Percentiles rank a stretch among this genome's conserved stretches.
Conservation (phyloP, 2,888 invertebrate species). For the Hypolimnas misippus region DNA sequence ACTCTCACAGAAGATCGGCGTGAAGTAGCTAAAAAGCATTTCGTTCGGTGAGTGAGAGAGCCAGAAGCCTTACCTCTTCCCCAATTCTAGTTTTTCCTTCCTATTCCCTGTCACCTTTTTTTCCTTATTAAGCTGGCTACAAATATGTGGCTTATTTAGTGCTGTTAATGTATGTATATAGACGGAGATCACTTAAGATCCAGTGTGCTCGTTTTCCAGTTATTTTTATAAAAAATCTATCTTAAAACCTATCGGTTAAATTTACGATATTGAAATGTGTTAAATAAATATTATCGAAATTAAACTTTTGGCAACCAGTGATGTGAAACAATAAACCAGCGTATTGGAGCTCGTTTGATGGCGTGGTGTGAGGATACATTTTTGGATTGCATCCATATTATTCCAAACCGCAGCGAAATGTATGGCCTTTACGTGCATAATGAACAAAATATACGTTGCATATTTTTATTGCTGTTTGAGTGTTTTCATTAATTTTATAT, state of each 20-base stretch:
- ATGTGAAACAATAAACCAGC: conserved; percentile 51
- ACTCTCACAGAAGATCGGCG: too few relatives aligned
- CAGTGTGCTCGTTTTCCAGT: too few relatives aligned
- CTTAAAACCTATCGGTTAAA: conserved; percentile 25
- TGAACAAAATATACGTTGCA: conserved; percentile 49
- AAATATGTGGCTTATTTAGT: too few relatives aligned
- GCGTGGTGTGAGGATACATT: conserved; percentile 57
- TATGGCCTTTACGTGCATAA: conserved; percentile 62
- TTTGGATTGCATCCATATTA: conserved; percentile 78
- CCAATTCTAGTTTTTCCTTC: too few relatives aligned
- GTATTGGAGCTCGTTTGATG: conserved; percentile 52
- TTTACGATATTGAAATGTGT: conserved; percentile 25
- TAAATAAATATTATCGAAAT: conserved; percentile 44
- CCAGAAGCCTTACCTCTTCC: too few relatives aligned
- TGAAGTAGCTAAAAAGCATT: too few relatives aligned
- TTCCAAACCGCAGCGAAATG: conserved; percentile 62
- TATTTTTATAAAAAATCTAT: too few relatives aligned
- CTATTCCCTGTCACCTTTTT: too few relatives aligned
- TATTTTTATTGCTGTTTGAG: conserved; percentile 49
- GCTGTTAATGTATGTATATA: too few relatives aligned
- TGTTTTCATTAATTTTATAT: conserved; percentile 40
- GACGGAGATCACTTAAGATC: too few relatives aligned
- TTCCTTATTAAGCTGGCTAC: too few relatives aligned
- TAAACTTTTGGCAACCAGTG: conserved; percentile 51
- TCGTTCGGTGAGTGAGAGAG: too few relatives aligned